phyloP scores from a whole-genome alignment of 2,113 vertebrate species.

The Proterorhinus semilunaris region DNA sequence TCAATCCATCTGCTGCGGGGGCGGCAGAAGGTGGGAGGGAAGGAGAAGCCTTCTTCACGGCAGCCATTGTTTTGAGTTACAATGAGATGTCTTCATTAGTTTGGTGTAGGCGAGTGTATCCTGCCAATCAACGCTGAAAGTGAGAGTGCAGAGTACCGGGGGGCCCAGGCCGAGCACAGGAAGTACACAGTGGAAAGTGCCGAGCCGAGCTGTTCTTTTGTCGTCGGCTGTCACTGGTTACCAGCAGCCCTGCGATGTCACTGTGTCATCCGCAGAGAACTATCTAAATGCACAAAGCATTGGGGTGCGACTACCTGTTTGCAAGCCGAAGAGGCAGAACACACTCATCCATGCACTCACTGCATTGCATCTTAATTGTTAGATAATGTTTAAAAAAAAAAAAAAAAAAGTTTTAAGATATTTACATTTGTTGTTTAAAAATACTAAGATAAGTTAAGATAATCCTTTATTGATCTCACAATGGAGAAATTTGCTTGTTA shows the following conservation, averaged over 20 bases:
- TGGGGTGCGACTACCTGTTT: not conserved
- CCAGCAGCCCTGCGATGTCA: constrained; percentile 38
- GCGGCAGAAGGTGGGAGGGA: constrained; percentile 59
- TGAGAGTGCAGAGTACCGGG: constrained; percentile 37
- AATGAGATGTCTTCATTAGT: constrained; percentile 77
- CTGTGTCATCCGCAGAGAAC: constrained; percentile 51
- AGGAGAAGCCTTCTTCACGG: constrained; percentile 61
- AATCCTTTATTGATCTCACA: no score
- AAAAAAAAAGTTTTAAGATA: no score
- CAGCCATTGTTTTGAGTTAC: constrained; percentile 75
- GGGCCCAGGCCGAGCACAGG: constrained; percentile 24
- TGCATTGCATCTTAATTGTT: no score
- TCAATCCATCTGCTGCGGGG: constrained; percentile 77
- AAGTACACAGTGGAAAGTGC: constrained; percentile 54
- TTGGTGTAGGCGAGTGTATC: constrained; percentile 64
- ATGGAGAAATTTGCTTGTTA: no score
- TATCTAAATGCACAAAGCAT: not conserved
- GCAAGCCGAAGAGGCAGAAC: not conserved
- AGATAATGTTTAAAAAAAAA: no score
- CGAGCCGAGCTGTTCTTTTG: constrained; percentile 71
- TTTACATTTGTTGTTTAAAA: no score
- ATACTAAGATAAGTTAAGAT: no score
- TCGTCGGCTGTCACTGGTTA: constrained; percentile 59
- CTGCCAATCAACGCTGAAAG: constrained; percentile 51
- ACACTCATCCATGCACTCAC: no score